Evolutionary conservation across 2,888 invertebrate species (phyloP).

Genomic region (Plutella xylostella): DNA sequence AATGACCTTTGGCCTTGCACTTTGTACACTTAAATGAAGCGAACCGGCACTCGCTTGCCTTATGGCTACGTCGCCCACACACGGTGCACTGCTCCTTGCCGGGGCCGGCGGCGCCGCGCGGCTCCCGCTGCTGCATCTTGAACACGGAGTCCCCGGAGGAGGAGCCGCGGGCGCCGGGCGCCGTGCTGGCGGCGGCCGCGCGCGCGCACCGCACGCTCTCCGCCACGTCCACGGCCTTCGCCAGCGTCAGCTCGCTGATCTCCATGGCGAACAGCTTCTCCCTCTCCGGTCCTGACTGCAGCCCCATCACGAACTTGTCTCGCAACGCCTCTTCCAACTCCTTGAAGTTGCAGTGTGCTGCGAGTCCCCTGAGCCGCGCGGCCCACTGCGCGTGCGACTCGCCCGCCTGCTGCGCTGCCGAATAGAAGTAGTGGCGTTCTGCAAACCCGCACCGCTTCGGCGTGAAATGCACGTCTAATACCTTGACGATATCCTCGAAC

Average conservation of each 20-base stretch:
- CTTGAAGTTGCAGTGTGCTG: conserved; percentile 11
- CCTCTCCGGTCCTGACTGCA: conserved; percentile 9
- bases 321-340: conserved; percentile 8
- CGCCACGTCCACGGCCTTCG: neutral
- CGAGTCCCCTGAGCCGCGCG: conserved; percentile 10
- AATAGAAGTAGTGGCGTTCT: conserved; percentile 7
- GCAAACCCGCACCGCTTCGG: conserved; percentile 12
- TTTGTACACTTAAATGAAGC: conserved; percentile 17
- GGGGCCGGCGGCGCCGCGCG: neutral
- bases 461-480: conserved; percentile 15
- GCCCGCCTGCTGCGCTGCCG: conserved; percentile 5
- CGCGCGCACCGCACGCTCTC: neutral
- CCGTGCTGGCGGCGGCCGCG: conserved; percentile 5
- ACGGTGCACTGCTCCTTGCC: conserved; percentile 16
- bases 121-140: conserved; percentile 1
- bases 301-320: conserved; percentile 11
- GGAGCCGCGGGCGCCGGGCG: no score
- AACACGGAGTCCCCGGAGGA: no score
- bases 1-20: conserved; percentile 18
- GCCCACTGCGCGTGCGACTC: conserved; percentile 9
- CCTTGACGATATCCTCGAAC: conserved; percentile 15
- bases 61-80: conserved; percentile 20
- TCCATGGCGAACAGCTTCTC: conserved; percentile 20
- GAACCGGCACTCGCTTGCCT: conserved; percentile 18
- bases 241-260: conserved; percentile 6